phyloP scores from a whole-genome alignment of 2,888 invertebrate genomes.

The Fragum fragum region DNA sequence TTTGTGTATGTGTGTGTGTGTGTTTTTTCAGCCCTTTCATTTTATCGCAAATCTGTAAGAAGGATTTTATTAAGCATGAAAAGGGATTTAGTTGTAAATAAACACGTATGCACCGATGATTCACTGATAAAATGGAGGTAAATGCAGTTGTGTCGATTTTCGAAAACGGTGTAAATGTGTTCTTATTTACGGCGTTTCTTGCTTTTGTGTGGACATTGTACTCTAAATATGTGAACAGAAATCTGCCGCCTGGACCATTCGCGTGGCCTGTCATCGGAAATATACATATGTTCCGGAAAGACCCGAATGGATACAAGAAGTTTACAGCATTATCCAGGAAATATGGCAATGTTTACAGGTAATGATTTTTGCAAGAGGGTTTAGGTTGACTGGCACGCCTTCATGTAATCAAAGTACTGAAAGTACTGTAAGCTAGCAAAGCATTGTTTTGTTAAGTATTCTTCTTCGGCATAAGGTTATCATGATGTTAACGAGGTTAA shows the following conservation, averaged over 20 bases:
- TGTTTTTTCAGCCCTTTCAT: no score
- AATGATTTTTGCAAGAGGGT: neutral
- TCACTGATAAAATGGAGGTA: conserved; percentile 15
- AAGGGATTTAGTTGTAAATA: no score
- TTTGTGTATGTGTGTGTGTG: no score
- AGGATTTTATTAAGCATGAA: no score
- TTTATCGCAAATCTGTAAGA: no score
- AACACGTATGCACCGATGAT: no score
- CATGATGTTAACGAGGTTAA: no score
- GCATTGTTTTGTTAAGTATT: no score
- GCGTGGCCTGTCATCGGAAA: conserved; percentile 72
- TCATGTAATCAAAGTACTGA: no score
- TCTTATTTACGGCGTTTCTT: neutral
- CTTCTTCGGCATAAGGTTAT: no score
- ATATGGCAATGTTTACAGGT: conserved; percentile 71
- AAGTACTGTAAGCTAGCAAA: no score
- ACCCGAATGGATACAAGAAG: conserved; percentile 69
- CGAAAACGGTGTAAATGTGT: neutral
- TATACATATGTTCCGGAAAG: conserved; percentile 68
- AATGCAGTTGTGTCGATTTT: conserved; percentile 14
- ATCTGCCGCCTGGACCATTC: conserved; percentile 67
- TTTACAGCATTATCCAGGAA: conserved; percentile 62
- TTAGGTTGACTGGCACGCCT: no score
- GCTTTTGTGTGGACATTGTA: neutral
- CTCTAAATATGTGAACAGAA: neutral